Base-by-base conservation (phyloP, 2,888 invertebrate genomes). In the Cordylochernes scorpioides region DNA sequence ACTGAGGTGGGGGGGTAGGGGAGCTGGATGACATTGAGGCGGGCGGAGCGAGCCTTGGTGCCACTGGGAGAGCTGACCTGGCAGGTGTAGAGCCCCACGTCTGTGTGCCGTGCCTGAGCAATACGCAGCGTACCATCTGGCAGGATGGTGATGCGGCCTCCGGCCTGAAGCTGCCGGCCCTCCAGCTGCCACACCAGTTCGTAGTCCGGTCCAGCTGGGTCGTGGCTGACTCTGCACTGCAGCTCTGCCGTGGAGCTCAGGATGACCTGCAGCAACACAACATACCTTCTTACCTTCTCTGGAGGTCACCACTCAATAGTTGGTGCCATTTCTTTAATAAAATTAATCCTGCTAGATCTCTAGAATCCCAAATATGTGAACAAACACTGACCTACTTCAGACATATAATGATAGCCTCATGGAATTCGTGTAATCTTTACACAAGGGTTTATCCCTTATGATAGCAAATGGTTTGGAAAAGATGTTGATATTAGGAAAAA, bases 51-150 rank as follows among this genome's bases (percentile, higher is more conserved):
- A 14, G 77, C 78, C 54, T 88, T 86, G 52, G 84, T 84, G 31
- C 91, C 91, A 21, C 82, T 84, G 12, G 73, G 67, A 27, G 86
- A 55, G 40, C 68, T 67, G 22, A 94, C 74, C 22, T 73, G 63
- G 52, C 94, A 94, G 24, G 72, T 71, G 58, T 97, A 97, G 39
- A 68, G 67, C 28, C 94, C 94, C 27, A 84, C 88, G 57, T 91
- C 91, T 29, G 74, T 68, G 35, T 51, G 53, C 15, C 44, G 33
- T 13, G 45, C 49, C 15, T 80, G 78, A 41, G 70, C 68, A 41
- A 86, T 80, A 52, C 72, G 71, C 41, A 88, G 57, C 14, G 75
- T 75, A 5, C 84, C 86, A 49, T 84, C 78, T 18, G 62, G 61
- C 35, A 68, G 64, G 13, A 47, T 40, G 25, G 45, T 43, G 19